phyloP scores from a whole-genome alignment of 1,140 invertebrate species.

The Polypedilum vanderplanki region DNA sequence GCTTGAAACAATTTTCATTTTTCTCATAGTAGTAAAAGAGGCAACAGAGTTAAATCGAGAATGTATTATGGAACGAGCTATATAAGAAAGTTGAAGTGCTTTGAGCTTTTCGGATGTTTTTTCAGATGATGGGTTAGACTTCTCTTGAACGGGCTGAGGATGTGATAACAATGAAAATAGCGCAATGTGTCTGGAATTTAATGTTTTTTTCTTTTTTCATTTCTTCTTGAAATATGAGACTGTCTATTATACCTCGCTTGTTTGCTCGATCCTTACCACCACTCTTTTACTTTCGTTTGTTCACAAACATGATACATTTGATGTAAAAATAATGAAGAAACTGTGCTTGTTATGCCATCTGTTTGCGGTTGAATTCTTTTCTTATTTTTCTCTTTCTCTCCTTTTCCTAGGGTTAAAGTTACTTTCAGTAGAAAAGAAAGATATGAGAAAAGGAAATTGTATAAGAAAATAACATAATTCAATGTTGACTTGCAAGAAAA shows the following conservation, averaged over 20 bases:
- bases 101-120: background rate
- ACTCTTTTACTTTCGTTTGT: background rate
- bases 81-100: too few relatives aligned
- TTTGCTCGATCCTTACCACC: background rate
- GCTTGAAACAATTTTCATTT: background rate
- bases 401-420: background rate
- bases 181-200: slow-evolving; percentile 17
- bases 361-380: background rate
- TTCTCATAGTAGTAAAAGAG: background rate
- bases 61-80: background rate
- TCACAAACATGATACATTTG: background rate
- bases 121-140: background rate
- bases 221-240: background rate
- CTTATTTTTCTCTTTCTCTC: too few relatives aligned
- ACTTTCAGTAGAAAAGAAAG: background rate
- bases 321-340: slow-evolving; percentile 7
- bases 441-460: background rate
- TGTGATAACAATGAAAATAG: slow-evolving; percentile 4
- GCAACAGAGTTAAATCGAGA: background rate
- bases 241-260: background rate
- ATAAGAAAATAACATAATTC: background rate
- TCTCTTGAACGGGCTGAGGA: background rate
- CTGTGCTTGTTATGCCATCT: slow-evolving; percentile 16
- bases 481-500: background rate
- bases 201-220: background rate